Evolutionary conservation across 2,113 vertebrate species (phyloP), one percentile per base, ranked within the genome.

Genomic region (Actenoides hombroni): DNA sequence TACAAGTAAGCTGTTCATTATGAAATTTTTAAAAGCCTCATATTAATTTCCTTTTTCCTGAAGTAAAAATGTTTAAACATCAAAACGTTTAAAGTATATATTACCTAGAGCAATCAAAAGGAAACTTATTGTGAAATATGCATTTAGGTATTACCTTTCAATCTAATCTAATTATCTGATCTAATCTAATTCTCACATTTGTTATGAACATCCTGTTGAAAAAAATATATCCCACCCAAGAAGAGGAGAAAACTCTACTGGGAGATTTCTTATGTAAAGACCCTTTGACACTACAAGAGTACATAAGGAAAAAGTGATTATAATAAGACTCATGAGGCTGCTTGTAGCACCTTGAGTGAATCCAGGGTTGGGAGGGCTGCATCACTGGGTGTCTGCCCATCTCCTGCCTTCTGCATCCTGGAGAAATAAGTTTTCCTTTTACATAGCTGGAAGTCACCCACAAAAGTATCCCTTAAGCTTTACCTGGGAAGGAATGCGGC

Each of bases 301-400:
- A n/a, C 20, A 4, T 61, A 6, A 73, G 89, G 60, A 89, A 54
- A 48, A 67, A 60, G 42, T 12, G 8, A 39, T 57, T n/a, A 7
- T 18, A 57, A 65, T 35, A 61, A 61, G 60, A n/a, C 20, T 56
- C 42, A 10, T 1, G 1, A 25, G 5, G 16, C 51, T 69, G 49
- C 42, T 77, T 77, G 73, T 5, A 67, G n/a, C 74, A 70, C 29
- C 23, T 16, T 39, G 54, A 40, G 59, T 59, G 51, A 79, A 82
- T 63, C 35, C 31, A 68, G 75, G 57, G 60, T 49, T 77, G 44
- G 59, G 49, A 88, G 46, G 15, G 79, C 56, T 59, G 51, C 0
- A 1, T 46, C 0, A 0, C 4, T 26, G 29, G 29, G 33, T 2
- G 4, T 37, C 61, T 33, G 54, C 28, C n/a, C 42, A 57, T 33